Evolutionary conservation across 1,140 invertebrate species (phyloP), one percentile per base, ranked within the genome.

Genomic region (Drosophila guanche): DNA sequence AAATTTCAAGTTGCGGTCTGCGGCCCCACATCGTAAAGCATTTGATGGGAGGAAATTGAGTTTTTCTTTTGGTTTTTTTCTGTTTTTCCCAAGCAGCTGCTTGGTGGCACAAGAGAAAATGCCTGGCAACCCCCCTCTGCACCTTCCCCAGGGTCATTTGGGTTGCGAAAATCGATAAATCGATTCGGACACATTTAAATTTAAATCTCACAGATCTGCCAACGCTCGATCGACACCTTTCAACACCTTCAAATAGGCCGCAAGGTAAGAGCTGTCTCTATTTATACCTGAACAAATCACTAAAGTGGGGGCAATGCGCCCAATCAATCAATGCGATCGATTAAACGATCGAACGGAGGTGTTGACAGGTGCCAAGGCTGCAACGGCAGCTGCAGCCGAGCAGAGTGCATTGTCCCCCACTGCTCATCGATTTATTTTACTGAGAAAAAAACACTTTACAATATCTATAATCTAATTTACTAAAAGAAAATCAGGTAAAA

Each of bases 41-140:
- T 88, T 86, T 86, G 81, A 85, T 86, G 74, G 73, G 70, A 86
- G 83, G 83, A 86, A 86, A 86, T 86, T 86, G 83, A 88, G 83
- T 86, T 86, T 88, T 76, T 85, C 78, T 37, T 37, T 20, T 20
- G 16, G 16, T 20, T 20, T 20, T 20, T 20, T 20, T 20, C 16
- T 20, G 16, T 20, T 20, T 33, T 10, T 33, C 2, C 2, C 2
- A 25, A 74, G 62, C 79, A 80, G 77, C 78, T 83, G 73, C 56
- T 65, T 58, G 53, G 37, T 20, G 0, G 16, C 1, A 37, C 29
- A 56, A 60, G 67, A 75, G 74, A 85, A 69, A 67, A 77, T 77
- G 80, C 73, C 41, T 62, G 29, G 29, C 2, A 6, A 1, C 16
- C 25, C 25, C 25, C 33, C 33, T 3, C 61, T 52, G 59, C 50